Conservation (phyloP, 2,113 vertebrate species). For the Clarias gariepinus region DNA sequence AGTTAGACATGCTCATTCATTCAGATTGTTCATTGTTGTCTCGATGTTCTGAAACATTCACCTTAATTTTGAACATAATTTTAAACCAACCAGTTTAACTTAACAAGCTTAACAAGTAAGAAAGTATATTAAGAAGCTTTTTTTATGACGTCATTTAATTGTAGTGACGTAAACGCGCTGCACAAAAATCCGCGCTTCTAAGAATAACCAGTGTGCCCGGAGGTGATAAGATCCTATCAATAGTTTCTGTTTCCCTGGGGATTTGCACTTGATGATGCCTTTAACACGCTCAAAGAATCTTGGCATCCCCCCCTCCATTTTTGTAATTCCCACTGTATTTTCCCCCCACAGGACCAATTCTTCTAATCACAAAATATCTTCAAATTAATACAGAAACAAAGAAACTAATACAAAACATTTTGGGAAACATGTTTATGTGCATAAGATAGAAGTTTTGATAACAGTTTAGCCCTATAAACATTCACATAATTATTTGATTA, state of each 20-base stretch:
- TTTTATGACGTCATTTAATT: slow-evolving; percentile 29
- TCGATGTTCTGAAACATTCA: neutral
- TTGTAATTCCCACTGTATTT: neutral
- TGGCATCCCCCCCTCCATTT: neutral
- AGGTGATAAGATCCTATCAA: slow-evolving; percentile 38
- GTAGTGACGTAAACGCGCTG: slow-evolving; percentile 20
- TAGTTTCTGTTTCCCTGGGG: slow-evolving; percentile 23
- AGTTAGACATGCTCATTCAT: neutral
- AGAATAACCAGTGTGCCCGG: slow-evolving; percentile 42
- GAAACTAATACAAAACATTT: neutral
- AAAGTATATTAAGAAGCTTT: neutral
- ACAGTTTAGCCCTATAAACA: neutral
- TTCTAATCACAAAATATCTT: neutral
- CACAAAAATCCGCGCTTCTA: slow-evolving; percentile 18
- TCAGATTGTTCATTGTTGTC: neutral
- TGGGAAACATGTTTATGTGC: neutral
- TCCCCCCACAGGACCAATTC: neutral
- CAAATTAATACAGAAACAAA: neutral
- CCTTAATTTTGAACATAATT: neutral
- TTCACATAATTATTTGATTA: neutral
- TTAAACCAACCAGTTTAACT: neutral
- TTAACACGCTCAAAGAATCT: neutral
- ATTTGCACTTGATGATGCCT: slow-evolving; percentile 23
- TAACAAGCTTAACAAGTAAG: neutral
- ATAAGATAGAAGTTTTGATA: neutral